Conservation (phyloP, 2,113 vertebrate species). For the Actenoides hombroni region DNA sequence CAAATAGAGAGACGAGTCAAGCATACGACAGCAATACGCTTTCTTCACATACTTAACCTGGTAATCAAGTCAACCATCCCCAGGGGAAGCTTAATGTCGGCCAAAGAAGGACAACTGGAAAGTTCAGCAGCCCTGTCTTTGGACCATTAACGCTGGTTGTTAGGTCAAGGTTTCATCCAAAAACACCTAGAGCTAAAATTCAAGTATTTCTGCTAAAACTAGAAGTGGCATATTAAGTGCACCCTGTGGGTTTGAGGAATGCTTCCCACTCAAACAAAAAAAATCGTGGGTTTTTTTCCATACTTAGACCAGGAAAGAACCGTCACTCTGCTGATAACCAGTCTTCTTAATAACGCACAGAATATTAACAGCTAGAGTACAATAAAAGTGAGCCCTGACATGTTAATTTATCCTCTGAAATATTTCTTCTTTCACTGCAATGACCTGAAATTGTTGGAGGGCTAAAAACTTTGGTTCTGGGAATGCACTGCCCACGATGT, state of each 20-base stretch:
- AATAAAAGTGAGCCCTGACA: constrained; percentile 7
- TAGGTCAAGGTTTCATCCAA: constrained; percentile 65
- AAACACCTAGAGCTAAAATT: constrained; percentile 67
- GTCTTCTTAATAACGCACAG: constrained; percentile 18
- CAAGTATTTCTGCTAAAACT: constrained; percentile 64
- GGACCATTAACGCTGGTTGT: constrained; percentile 65
- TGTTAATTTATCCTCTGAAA: constrained; percentile 37
- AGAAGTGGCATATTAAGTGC: constrained; percentile 68
- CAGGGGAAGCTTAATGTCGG: constrained; percentile 33
- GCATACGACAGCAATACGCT: constrained; percentile 12
- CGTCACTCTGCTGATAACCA: constrained; percentile 50
- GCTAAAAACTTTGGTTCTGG: neutral
- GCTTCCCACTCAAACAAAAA: constrained; percentile 38
- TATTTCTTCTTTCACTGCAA: constrained; percentile 7
- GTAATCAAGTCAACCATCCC: constrained; percentile 45
- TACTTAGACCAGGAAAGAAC: constrained; percentile 31
- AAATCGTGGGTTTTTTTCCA: neutral
- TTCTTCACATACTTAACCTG: constrained; percentile 42
- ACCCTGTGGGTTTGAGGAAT: constrained; percentile 70
- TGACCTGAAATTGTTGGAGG: neutral
- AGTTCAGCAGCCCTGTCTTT: constrained; percentile 67
- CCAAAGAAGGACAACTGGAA: constrained; percentile 42
- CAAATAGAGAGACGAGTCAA: neutral
- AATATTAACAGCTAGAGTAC: constrained; percentile 14
- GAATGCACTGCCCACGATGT: neutral